A percentile compares a stretch with the other conserved stretches of the same genome.
These are phyloP conservation scores for Lithophane leautieri DNA, from an alignment of 2,888 invertebrate species.

Conservation along the genomic window DNA sequence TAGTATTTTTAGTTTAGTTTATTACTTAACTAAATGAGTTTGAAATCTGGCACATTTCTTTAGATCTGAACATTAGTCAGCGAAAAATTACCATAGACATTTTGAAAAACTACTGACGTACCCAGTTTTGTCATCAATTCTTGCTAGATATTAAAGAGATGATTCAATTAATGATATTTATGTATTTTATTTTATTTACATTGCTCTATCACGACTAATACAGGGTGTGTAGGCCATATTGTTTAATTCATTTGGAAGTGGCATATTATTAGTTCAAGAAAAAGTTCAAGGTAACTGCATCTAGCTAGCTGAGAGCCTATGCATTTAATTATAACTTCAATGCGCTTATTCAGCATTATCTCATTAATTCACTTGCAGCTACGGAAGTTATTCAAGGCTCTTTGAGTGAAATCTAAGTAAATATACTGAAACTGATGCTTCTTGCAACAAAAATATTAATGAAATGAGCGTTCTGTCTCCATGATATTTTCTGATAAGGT, in stretches of 20 bases:
- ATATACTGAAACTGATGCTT: constrained; percentile 4
- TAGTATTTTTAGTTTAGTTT: neutral
- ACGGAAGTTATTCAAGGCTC: constrained; percentile 19
- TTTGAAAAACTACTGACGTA: neutral
- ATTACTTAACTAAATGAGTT: neutral
- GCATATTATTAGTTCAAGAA: neutral
- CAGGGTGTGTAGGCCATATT: neutral
- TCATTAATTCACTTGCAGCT: constrained; percentile 13
- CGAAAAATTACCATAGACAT: neutral
- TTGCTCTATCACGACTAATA: constrained; percentile 8
- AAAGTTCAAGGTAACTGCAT: constrained; percentile 21
- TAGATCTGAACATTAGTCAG: neutral
- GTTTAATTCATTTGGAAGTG: neutral
- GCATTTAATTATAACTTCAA: neutral
- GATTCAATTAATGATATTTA: constrained; percentile 1
- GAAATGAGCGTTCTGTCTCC: neutral
- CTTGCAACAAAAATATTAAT: neutral
- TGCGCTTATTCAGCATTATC: constrained; percentile 34
- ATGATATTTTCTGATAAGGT: neutral
- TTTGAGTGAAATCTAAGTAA: constrained; percentile 32
- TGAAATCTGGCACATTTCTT: neutral
- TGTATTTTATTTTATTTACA: neutral
- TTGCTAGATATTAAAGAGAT: neutral
- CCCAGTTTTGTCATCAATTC: neutral
- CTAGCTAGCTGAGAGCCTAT: neutral